Evolutionary conservation across 2,888 invertebrate species (phyloP).

Genomic region (Dromius quadrimaculatus): DNA sequence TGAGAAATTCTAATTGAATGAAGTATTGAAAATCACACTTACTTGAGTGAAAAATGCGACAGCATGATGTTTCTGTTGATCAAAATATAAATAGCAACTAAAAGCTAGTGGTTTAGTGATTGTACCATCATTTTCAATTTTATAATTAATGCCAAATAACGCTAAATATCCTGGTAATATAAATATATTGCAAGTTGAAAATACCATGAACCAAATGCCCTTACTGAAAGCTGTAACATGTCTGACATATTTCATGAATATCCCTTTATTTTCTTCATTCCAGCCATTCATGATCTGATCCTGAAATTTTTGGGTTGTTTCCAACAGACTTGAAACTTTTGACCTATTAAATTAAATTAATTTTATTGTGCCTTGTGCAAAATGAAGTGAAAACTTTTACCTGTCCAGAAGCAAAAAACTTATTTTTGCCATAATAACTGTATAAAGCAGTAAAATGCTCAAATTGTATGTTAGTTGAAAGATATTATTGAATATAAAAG

Average conservation of each 20-base stretch:
- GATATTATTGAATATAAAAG: conserved; percentile 8
- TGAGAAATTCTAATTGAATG: no score
- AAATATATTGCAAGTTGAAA: background rate
- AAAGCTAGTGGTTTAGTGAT: conserved; percentile 7
- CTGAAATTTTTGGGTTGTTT: conserved; percentile 1
- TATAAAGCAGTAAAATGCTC: conserved; percentile 6
- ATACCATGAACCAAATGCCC: background rate
- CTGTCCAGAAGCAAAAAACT: background rate
- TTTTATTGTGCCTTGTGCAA: no score
- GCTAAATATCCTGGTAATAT: conserved; percentile 1
- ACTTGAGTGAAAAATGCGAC: conserved; percentile 3
- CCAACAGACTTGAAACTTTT: background rate
- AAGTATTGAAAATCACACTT: no score
- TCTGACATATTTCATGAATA: background rate
- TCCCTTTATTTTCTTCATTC: background rate
- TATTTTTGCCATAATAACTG: conserved; percentile 12
- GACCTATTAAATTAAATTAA: background rate
- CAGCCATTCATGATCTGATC: conserved; percentile 4
- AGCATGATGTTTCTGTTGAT: conserved; percentile 12
- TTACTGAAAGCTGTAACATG: background rate
- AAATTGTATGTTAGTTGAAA: conserved; percentile 26
- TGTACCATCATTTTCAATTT: conserved; percentile 8
- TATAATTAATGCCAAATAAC: background rate
- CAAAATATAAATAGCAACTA: conserved; percentile 14
- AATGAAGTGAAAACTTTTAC: background rate